Evolutionary conservation across 2,888 invertebrate genomes (phyloP).

Genomic region (Piscicola geometra): DNA sequence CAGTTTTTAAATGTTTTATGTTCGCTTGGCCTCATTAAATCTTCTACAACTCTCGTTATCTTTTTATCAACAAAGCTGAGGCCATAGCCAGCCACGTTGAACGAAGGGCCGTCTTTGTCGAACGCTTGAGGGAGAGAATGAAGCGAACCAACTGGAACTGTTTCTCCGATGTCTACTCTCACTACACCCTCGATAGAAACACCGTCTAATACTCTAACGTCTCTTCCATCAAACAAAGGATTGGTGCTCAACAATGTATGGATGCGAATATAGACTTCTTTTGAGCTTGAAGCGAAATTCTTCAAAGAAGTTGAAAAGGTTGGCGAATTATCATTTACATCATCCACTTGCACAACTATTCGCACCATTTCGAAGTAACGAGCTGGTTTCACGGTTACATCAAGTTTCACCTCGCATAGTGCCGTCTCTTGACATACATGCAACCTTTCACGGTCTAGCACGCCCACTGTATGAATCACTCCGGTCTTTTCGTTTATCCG

Average conservation of each 20-base stretch:
- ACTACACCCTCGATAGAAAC: slow-evolving; percentile 13
- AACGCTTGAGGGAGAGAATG: slow-evolving; percentile 29
- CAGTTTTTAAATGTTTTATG: neutral
- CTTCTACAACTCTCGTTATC: neutral
- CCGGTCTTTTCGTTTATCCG: slow-evolving; percentile 40
- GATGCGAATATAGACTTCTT: neutral
- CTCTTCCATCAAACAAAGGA: neutral
- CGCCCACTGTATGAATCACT: slow-evolving; percentile 39
- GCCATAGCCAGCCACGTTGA: slow-evolving; percentile 35
- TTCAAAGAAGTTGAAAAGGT: slow-evolving; percentile 31
- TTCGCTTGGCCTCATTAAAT: neutral
- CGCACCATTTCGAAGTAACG: slow-evolving; percentile 42
- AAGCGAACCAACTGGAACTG: slow-evolving; percentile 16
- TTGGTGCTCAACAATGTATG: neutral
- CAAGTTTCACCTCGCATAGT: slow-evolving; percentile 40
- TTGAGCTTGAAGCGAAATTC: neutral
- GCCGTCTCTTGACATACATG: slow-evolving; percentile 24
- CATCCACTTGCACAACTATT: slow-evolving; percentile 41
- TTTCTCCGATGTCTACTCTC: slow-evolving; percentile 32
- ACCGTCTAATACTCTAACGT: neutral
- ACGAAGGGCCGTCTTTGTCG: slow-evolving; percentile 38
- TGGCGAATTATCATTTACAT: slow-evolving; percentile 44
- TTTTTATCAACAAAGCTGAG: slow-evolving; percentile 23
- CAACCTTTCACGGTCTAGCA: slow-evolving; percentile 42
- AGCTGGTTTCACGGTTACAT: slow-evolving; percentile 40